Percentiles rank a stretch among this genome's conserved stretches.
Conservation (phyloP, 2,113 vertebrate species). For the Peromyscus maniculatus region DNA sequence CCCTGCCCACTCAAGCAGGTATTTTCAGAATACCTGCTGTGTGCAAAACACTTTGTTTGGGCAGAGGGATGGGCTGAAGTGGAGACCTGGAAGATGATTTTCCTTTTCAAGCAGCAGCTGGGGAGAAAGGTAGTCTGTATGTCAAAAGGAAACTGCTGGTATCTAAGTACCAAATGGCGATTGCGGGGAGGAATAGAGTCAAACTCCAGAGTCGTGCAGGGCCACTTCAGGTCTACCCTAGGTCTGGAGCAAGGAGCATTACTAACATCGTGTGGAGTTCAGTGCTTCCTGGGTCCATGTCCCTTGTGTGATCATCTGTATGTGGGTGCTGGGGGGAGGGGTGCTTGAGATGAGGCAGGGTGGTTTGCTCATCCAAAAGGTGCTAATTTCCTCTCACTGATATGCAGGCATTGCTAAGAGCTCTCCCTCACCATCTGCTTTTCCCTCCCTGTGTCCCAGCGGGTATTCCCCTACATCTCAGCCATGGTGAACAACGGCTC, state of each 20-base stretch:
- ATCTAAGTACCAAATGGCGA: no score
- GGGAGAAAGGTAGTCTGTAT: neutral
- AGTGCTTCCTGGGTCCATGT: neutral
- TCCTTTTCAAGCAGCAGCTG: neutral
- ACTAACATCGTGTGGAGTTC: neutral
- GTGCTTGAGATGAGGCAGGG: neutral
- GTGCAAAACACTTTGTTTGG: neutral
- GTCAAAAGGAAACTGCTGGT: neutral
- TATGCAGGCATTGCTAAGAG: rapidly evolving
- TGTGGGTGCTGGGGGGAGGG: neutral
- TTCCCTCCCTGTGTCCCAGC: slow-evolving; percentile 82
- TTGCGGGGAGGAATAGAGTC: neutral
- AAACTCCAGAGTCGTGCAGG: neutral
- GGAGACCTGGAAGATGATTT: neutral
- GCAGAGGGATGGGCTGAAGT: neutral
- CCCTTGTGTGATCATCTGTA: neutral
- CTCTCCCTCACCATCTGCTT: neutral
- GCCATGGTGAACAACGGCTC: slow-evolving; percentile 98
- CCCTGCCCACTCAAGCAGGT: neutral
- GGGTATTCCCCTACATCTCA: slow-evolving; percentile 95
- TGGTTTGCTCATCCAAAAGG: neutral
- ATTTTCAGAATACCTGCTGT: slow-evolving; percentile 31
- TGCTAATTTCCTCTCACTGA: neutral
- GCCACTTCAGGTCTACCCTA: neutral
- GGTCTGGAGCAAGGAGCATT: neutral